Conservation (phyloP, 1,140 invertebrate genomes). For the Heliconius hewitsoni region DNA sequence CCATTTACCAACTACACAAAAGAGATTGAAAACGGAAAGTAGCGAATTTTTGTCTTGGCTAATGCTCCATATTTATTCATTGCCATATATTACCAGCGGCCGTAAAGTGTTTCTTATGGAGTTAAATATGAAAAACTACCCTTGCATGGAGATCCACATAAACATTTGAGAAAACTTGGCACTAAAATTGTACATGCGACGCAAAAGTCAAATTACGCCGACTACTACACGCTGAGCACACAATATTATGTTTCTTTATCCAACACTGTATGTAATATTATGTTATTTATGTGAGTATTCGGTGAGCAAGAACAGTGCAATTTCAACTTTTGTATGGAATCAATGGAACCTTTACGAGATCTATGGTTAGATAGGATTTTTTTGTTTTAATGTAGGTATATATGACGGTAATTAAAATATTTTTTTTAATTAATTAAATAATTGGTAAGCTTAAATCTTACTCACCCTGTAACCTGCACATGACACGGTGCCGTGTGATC, state of each 20-base stretch:
- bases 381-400: too few species aligned
- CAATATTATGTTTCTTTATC: background rate
- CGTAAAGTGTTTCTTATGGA: conserved; percentile 3
- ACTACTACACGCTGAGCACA: background rate
- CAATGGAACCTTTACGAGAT: too few species aligned
- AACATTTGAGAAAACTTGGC: conserved; percentile 6
- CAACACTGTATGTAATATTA: background rate
- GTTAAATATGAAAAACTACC: background rate
- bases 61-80: conserved; percentile 9
- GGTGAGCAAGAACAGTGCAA: too few species aligned
- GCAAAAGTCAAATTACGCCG: conserved; percentile 3
- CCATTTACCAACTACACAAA: background rate
- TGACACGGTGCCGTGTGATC: too few species aligned
- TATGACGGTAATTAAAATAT: too few species aligned
- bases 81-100: background rate
- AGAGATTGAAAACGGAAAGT: background rate
- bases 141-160: background rate
- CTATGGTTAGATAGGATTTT: too few species aligned
- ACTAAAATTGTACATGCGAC: background rate
- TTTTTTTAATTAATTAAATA: too few species aligned
- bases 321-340: too few species aligned
- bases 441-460: too few species aligned
- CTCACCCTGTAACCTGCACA: too few species aligned
- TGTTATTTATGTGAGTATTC: background rate
- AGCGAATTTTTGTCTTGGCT: background rate